Evolutionary conservation across 2,797 vertebrate genomes (phyloP).

Genomic region (Sebastes iracundus): DNA sequence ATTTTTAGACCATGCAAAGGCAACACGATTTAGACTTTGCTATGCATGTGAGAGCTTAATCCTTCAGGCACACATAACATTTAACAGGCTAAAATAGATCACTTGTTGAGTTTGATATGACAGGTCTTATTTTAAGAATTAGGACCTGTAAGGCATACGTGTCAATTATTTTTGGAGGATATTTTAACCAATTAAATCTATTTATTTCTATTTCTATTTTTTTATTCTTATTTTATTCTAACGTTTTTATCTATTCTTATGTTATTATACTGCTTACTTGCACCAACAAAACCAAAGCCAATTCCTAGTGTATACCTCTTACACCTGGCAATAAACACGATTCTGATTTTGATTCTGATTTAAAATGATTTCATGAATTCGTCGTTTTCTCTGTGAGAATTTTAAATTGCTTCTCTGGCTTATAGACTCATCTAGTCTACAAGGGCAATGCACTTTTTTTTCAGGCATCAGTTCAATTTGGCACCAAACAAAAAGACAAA

Average conservation of each 20-base stretch:
- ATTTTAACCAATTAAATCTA: neutral
- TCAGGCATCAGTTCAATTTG: slow-evolving; percentile 46
- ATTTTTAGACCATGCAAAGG: neutral
- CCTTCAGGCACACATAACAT: neutral
- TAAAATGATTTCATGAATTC: neutral
- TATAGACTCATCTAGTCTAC: slow-evolving; percentile 46
- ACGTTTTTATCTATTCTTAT: no score
- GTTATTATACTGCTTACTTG: no score
- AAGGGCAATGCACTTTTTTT: slow-evolving; percentile 32
- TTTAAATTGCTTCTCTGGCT: neutral
- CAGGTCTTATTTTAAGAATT: neutral
- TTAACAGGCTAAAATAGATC: neutral
- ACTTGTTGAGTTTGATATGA: neutral
- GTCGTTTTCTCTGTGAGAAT: neutral
- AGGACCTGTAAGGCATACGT: neutral
- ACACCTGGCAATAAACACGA: no score
- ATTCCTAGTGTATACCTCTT: no score
- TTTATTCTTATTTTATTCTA: no score
- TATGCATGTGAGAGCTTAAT: neutral
- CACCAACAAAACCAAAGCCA: no score
- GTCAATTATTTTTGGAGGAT: neutral
- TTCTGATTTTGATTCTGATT: no score
- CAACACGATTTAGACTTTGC: neutral
- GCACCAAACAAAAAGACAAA: slow-evolving; percentile 41
- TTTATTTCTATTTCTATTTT: neutral